These are phyloP conservation scores for Phyllotreta striolata DNA, from an alignment of 2,888 invertebrate genomes.

Conservation along the genomic window DNA sequence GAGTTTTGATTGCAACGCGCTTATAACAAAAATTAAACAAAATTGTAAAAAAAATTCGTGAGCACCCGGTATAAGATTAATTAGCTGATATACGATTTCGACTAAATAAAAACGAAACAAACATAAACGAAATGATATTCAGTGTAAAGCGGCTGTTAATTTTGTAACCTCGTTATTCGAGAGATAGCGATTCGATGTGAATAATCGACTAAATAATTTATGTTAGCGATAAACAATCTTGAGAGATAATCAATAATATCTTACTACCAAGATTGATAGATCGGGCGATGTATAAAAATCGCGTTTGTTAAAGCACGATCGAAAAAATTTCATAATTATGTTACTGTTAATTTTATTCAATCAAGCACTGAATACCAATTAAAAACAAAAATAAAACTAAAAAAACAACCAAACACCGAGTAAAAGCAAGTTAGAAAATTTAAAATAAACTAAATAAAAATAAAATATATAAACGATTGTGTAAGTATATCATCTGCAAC, in stretches of 20 bases:
- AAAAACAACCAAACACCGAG: constrained; percentile 26
- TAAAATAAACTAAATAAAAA: constrained; percentile 33
- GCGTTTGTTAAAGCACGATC: no score
- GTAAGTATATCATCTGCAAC: constrained; percentile 28
- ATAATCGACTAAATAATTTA: constrained; percentile 31
- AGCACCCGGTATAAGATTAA: neutral
- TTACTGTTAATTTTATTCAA: constrained; percentile 5
- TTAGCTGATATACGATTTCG: no score
- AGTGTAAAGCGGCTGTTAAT: constrained; percentile 18
- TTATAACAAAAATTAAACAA: constrained; percentile 26
- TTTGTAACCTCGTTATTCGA: constrained; percentile 14
- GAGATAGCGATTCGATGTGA: constrained; percentile 21
- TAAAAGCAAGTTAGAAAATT: constrained; percentile 7
- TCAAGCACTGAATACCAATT: constrained; percentile 30
- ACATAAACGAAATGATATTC: constrained; percentile 11
- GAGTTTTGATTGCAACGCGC: constrained; percentile 34
- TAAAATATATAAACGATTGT: constrained; percentile 33
- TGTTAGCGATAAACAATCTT: constrained; percentile 29
- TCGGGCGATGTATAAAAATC: neutral
- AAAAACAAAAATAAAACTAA: constrained; percentile 26
- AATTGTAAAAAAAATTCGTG: constrained; percentile 13
- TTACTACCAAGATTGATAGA: constrained; percentile 31
- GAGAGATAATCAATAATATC: constrained; percentile 34
- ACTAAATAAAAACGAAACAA: constrained; percentile 8
- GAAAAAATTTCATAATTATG: no score